Conservation (phyloP, 2,113 vertebrate species). For the Hipposideros armiger region DNA sequence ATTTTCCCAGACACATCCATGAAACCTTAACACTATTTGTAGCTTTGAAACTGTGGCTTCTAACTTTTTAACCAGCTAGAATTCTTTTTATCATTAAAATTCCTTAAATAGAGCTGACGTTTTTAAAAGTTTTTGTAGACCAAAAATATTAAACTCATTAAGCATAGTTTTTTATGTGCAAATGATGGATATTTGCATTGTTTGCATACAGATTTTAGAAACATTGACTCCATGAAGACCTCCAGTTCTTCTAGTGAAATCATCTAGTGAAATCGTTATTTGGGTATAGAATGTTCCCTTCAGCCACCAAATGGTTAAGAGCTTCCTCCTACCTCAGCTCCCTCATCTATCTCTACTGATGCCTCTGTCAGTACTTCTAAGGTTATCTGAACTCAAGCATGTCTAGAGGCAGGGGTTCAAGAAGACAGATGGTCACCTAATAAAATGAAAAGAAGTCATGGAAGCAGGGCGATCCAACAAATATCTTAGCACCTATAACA, state of each 20-base stretch:
- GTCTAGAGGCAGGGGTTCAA: neutral
- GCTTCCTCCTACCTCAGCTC: neutral
- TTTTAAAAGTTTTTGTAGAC: neutral
- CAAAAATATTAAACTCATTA: neutral
- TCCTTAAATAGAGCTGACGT: neutral
- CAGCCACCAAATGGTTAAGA: neutral
- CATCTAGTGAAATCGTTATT: neutral
- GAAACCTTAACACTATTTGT: neutral
- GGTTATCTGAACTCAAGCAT: neutral
- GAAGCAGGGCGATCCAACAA: neutral
- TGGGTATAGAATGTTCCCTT: neutral
- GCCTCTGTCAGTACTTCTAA: neutral
- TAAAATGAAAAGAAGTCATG: neutral
- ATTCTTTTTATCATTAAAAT: neutral
- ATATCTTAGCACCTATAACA: neutral
- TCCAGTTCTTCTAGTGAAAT: neutral
- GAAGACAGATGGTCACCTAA: neutral
- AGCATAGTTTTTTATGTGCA: neutral
- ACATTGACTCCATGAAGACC: neutral
- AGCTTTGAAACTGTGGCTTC: neutral
- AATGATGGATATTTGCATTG: neutral
- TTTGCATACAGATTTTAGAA: neutral
- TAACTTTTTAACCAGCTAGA: neutral
- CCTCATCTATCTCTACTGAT: neutral
- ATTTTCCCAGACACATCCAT: neutral